Evolutionary conservation across 2,888 invertebrate genomes (phyloP), one percentile per base, ranked within the genome.

Genomic region (Ornithoptera alexandrae): DNA sequence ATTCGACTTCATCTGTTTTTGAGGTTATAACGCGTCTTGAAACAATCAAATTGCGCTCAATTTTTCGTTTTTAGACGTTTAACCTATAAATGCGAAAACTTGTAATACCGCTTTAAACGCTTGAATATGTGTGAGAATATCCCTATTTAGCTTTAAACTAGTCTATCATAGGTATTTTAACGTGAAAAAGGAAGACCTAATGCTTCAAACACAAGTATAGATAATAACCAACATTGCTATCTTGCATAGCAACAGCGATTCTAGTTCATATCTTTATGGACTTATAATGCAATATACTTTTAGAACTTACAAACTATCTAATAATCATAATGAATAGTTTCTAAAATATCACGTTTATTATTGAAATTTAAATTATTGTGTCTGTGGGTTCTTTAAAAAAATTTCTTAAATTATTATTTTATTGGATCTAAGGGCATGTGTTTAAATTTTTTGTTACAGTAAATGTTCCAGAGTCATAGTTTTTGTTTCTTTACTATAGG

Each of bases 201-300:
- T 59, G 67, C 39, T 60, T 20, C 42, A 42, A 39, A 59, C 56
- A 63, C 60, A 67, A 61, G 67, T 68, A 65, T 65, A 67, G 71
- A 65, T 64, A 68, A 71, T 73, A 73, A 73, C 72, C 67, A 64
- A 73, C 70, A 70, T 62, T 73, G 74, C 72, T 79, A 83, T 84
- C 85, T 88, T 81, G 87, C 90, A 86, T 90, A 87, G 90, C 87
- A 90, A 90, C 90, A 88, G 84, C 61, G 67, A 63, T 78, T 75
- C 81, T 89, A 88, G 87, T 87, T 87, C 88, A 87, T 84, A 85
- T 82, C 78, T 77, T 78, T 84, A 82, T 86, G 82, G 81, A 82
- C 80, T 80, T 81, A 81, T 77, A 81, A 63, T 72, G 65, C 73
- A 73, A 65, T 71, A 71, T 63, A 73, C 81, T 62, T 62, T 46